Base-by-base conservation (phyloP, 2,888 invertebrate species). In the Dilophus febrilis region DNA sequence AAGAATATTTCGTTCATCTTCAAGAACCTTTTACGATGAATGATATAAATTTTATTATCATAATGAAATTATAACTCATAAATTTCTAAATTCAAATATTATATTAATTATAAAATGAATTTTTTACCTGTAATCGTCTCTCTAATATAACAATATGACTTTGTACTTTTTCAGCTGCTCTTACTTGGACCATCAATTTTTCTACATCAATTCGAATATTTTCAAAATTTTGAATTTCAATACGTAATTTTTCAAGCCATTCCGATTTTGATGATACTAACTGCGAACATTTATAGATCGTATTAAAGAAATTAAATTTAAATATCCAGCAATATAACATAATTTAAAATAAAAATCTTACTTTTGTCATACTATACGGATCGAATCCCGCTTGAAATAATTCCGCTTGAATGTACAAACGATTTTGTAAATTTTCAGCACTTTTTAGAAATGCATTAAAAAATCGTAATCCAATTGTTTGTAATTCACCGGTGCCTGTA, bases 351-450 rank as follows among this genome's bases (percentile, higher is more conserved):
- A n/a, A n/a, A 27, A 8, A 5, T 36, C 44, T 47, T 47, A 67
- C 66, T 57, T 67, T 67, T 30, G 62, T 58, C 42, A 71, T 52
- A 19, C 59, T 61, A 16, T 56, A 52, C 3, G 65, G 58, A 43
- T 82, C 81, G 49, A 84, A 76, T 10, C 84, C 84, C 40, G 85
- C 84, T 57, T 86, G 83, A 50, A 79, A 80, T 45, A 86, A 57
- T 58, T 84, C 85, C 1, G 84, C 85, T 63, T 87, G 88, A 38
- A 88, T 74, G 56, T 88, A 87, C 8, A 90, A 67, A 44, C 79
- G 72, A 46, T 78, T 74, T 53, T 87, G 86, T 4, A 78, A 68
- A 30, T 72, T 70, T 1, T 77, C 77, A 0, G 87, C 77, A 28
- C 83, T 79, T 50, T 76, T 73, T 40, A 90, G 64, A 48, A 91